Conservation (phyloP, 2,888 invertebrate species). For the Gerosis bhagava region DNA sequence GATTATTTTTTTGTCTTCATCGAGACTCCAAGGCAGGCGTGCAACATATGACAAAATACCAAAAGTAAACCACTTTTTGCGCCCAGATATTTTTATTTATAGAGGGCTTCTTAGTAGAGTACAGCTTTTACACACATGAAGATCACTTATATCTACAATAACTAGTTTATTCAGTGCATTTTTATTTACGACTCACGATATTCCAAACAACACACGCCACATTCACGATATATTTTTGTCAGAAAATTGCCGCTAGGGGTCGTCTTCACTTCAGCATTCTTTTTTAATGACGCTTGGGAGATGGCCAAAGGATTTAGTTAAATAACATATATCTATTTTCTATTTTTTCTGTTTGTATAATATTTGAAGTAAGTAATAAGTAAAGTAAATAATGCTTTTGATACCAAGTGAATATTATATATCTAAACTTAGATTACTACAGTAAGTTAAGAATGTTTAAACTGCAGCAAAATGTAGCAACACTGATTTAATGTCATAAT, state of each 20-base stretch:
- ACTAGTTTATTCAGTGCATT: slow-evolving; percentile 62
- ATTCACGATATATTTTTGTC: slow-evolving; percentile 75
- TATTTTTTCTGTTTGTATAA: no score
- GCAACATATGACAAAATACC: slow-evolving; percentile 77
- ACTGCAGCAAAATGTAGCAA: no score
- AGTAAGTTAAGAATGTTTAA: no score
- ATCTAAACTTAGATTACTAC: no score
- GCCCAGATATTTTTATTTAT: slow-evolving; percentile 45
- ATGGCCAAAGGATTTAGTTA: slow-evolving; percentile 10
- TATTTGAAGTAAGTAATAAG: no score
- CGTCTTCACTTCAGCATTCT: slow-evolving; percentile 38
- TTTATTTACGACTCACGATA: slow-evolving; percentile 79
- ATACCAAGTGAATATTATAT: no score
- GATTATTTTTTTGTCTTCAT: slow-evolving; percentile 78
- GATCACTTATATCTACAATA: slow-evolving; percentile 54
- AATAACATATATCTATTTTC: no score
- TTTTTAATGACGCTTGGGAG: slow-evolving; percentile 29
- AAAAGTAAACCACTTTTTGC: slow-evolving; percentile 55
- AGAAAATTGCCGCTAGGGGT: slow-evolving; percentile 67
- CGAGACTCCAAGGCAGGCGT: slow-evolving; percentile 78
- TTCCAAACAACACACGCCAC: slow-evolving; percentile 83
- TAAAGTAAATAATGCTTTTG: no score
- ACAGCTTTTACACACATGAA: slow-evolving; percentile 53
- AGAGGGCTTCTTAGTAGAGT: slow-evolving; percentile 42
- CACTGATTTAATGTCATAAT: no score